These are phyloP conservation scores for Chiropotes sagulatus DNA, from an alignment of 2,797 vertebrate genomes.

Conservation along the genomic window DNA sequence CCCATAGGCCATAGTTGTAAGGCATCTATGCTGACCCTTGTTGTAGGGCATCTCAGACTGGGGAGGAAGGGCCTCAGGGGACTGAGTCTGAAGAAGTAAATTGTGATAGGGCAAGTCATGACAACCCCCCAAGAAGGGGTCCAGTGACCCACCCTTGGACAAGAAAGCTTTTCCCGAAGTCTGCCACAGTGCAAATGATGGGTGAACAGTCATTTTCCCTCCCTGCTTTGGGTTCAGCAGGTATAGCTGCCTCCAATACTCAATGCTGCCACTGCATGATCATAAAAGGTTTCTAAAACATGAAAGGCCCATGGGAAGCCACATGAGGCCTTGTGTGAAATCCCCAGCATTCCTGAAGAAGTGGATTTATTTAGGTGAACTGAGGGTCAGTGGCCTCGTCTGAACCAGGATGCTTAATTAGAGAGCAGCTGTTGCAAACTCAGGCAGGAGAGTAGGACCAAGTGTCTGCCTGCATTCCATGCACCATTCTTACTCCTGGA, in stretches of 20 bases:
- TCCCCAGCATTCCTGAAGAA: conserved; percentile 32
- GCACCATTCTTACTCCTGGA: background rate
- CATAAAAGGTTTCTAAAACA: conserved; percentile 9
- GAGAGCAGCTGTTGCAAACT: conserved; percentile 28
- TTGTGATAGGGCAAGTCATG: background rate
- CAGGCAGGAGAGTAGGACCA: background rate
- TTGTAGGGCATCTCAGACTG: background rate
- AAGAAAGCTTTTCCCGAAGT: background rate
- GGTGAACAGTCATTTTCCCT: background rate
- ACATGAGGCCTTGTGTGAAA: background rate
- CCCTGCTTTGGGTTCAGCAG: background rate
- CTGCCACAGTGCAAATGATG: accelerated
- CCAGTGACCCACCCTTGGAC: background rate
- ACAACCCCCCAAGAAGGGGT: background rate
- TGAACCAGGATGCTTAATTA: conserved; percentile 53
- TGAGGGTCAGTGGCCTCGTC: conserved; percentile 33
- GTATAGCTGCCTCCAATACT: background rate
- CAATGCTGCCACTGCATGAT: background rate
- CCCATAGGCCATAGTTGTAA: background rate
- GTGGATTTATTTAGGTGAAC: background rate
- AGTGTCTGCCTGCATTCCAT: background rate
- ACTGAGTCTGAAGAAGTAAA: background rate
- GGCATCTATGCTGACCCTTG: background rate
- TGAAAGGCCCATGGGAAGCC: background rate
- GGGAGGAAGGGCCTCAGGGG: background rate